These are phyloP conservation scores for Pogonus chalceus DNA, from an alignment of 1,140 invertebrate species.

Conservation along the genomic window DNA sequence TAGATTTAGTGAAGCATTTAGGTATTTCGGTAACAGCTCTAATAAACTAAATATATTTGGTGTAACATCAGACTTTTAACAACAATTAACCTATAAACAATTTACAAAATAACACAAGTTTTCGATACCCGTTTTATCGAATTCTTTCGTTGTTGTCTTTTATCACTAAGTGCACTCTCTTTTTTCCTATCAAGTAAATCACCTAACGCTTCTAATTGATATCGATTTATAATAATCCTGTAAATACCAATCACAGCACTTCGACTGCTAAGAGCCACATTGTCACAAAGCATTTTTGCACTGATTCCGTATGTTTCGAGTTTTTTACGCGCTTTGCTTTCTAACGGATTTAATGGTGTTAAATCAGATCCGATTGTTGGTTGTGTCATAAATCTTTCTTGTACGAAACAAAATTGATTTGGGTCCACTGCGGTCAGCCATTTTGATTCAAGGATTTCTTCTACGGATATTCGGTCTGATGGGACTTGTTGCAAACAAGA, in stretches of 20 bases:
- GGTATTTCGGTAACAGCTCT: too few species aligned
- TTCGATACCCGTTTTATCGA: conserved; percentile 6
- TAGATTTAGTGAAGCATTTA: too few species aligned
- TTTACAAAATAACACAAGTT: conserved; percentile 7
- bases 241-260: conserved; percentile 39
- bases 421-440: background rate
- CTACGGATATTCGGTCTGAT: background rate
- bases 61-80: conserved; percentile 5
- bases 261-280: conserved; percentile 32
- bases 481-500: conserved; percentile 1
- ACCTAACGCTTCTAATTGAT: conserved; percentile 19
- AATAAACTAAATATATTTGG: background rate
- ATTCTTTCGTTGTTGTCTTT: conserved; percentile 7
- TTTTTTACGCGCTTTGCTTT: conserved; percentile 35
- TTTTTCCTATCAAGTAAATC: background rate
- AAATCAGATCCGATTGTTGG: conserved; percentile 36
- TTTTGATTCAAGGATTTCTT: conserved; percentile 3
- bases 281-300: conserved; percentile 33
- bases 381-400: conserved; percentile 36
- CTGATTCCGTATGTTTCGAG: conserved; percentile 34
- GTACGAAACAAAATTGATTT: conserved; percentile 12
- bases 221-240: conserved; percentile 37
- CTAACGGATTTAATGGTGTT: conserved; percentile 30
- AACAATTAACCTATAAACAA: background rate
- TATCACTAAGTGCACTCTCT: conserved; percentile 5